These are phyloP conservation scores for Apolygus lucorum DNA, from an alignment of 1,140 invertebrate genomes.

Conservation along the genomic window DNA sequence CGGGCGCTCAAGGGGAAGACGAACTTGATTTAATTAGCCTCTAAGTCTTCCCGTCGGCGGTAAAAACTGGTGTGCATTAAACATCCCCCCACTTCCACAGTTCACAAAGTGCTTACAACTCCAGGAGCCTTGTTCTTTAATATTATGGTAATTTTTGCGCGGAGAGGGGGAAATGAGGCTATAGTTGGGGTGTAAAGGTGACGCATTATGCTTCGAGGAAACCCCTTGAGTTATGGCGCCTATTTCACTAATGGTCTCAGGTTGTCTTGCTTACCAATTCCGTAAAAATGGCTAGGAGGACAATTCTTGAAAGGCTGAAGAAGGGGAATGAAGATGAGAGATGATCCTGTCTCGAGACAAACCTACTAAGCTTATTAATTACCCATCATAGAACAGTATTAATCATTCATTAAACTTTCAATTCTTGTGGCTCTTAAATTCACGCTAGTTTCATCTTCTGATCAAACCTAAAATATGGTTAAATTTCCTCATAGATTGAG, in stretches of 20 bases:
- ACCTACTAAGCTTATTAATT: too few species aligned
- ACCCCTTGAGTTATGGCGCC: neutral
- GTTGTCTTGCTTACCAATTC: neutral
- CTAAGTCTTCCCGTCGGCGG: neutral
- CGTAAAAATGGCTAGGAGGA: neutral
- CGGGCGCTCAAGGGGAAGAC: neutral
- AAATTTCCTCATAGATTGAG: too few species aligned
- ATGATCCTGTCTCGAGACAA: too few species aligned
- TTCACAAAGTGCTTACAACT: conserved; percentile 13
- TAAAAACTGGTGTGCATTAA: conserved; percentile 16
- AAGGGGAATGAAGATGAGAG: too few species aligned
- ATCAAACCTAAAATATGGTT: too few species aligned
- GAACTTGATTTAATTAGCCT: conserved; percentile 15
- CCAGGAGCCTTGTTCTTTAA: conserved; percentile 3
- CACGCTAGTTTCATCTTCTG: too few species aligned
- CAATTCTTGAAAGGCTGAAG: neutral
- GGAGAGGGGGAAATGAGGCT: neutral
- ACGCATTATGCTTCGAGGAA: conserved; percentile 9
- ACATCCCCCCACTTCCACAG: neutral
- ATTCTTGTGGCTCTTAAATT: too few species aligned
- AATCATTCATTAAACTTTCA: too few species aligned
- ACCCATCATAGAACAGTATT: too few species aligned
- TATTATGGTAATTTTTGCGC: conserved; percentile 12
- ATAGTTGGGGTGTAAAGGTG: neutral
- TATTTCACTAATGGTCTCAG: conserved; percentile 10